Evolutionary conservation across 53 echinoderm and acorn worm species (phyloP).

Genomic region (Paracentrotus lividus): DNA sequence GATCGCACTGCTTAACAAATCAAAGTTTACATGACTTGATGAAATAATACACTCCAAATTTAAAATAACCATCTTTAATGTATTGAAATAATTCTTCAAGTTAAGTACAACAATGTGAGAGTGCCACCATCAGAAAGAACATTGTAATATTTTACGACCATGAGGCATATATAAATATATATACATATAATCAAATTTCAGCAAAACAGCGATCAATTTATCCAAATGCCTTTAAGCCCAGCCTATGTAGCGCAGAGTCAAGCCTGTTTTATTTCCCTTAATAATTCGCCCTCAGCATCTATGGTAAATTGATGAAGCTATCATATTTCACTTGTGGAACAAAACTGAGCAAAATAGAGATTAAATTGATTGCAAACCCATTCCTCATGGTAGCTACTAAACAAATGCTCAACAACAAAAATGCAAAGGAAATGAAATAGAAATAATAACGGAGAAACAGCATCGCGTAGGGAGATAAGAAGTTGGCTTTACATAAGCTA

Average conservation of each 20-base stretch:
- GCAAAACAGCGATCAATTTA: conserved; percentile 47
- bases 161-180: conserved; percentile 23
- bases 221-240: conserved; percentile 24
- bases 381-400: conserved; percentile 8
- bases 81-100: background rate
- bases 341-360: conserved; percentile 4
- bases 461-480: conserved; percentile 21
- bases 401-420: background rate
- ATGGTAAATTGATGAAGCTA: conserved; percentile 49
- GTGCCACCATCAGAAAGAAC: background rate
- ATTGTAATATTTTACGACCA: background rate
- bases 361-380: conserved; percentile 36
- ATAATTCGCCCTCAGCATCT: background rate
- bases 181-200: conserved; percentile 50
- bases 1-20: background rate
- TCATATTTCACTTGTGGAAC: conserved; percentile 7
- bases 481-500: conserved; percentile 30
- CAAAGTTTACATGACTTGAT: too few relatives aligned
- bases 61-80: background rate
- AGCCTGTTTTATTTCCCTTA: background rate
- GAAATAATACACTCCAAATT: background rate
- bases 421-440: background rate
- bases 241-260: background rate
- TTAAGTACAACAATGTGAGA: background rate
- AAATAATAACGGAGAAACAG: background rate